Base-by-base conservation (phyloP, 1,140 invertebrate genomes). In the Drosophila watanabei region DNA sequence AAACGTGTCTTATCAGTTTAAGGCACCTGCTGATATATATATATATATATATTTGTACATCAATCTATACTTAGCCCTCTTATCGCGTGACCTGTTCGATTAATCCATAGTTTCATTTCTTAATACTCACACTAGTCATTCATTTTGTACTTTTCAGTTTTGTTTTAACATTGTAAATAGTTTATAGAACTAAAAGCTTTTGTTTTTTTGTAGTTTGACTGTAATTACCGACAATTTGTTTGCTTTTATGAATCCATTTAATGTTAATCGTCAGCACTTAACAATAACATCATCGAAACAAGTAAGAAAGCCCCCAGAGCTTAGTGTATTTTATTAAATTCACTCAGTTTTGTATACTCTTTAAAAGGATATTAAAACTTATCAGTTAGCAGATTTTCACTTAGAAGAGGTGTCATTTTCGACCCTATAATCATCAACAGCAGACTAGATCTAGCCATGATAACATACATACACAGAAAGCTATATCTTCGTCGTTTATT, bases 161-260 rank as follows among this genome's bases (percentile, higher is more conserved):
- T 43, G 11, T 18, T 24, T 32, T 16, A 7, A 1, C 6, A 11
- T 20, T 6, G 43, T 43, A 33, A 39, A 18, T 43, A 62, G 28
- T 61, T 69, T 49, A 24, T 28, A 57, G 48, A 54, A 68, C 41
- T 24, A 20, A 78, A 78, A 32, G 45, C 24, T 80, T 57, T 62
- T 82, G 65, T 80, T 48, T 82, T 51, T 87, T 87, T 79, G 60
- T 66, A 80, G 80, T 82, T 88, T 75, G 39, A 69, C 52, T 28
- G 48, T 59, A 83, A 88, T 87, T 88, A 73, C 71, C 46, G 32
- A 58, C 41, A 82, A 79, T 80, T 88, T 51, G 33, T 83, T 69
- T 76, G 68, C 75, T 77, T 82, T 83, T 80, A 80, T 87, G 56
- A 54, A 69, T 78, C 58, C 60, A 88, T 88, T 86, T 33, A 76